Evolutionary conservation across 37 sponge, comb jelly and placozoan genomes (phyloP), one percentile per base, ranked within the genome.

Genomic region (Mnemiopsis leidyi): DNA sequence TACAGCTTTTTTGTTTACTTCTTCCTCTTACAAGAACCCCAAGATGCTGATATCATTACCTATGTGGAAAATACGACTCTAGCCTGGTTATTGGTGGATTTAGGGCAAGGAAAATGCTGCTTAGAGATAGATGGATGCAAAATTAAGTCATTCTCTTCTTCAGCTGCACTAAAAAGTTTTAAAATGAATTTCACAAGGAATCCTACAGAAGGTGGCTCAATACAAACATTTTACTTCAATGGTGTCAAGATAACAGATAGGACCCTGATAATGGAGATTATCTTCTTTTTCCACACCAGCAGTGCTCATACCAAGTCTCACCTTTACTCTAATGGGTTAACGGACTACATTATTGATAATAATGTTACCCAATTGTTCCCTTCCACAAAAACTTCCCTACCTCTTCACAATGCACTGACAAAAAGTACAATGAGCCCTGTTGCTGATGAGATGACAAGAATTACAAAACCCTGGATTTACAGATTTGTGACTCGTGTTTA

Each of bases 281-380:
- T 77, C 32, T 77, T 77, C 18, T 77, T 77, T 36, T 77, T 34
- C 35, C 79, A 77, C 36, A 77, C 79, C 34, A 36, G 36, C 0
- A 31, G 35, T 32, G 32, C 33, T 31, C 79, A 77, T 32, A 28
- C 79, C 79, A 77, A 77, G 79, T 77, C 33, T 32, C 79, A 77
- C 35, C 79, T 77, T 1, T 77, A 77, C 79, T 77, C 79, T 16
- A 77, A 77, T 36, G 33, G 79, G 9, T 36, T 77, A 20, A 77
- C 79, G 9, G 79, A 77, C 1, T 77, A 77, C 79, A 77, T 77
- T 16, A 36, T 77, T 9, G 79, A 77, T 20, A n/a, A n/a, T n/a
- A 32, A 77, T 18, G 20, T n/a, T 25, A 28, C 33, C 32, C 7
- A 28, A 33, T 20, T 77, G 36, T 20, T 7, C 16, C 79, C 79